phyloP scores from a whole-genome alignment of 2,113 vertebrate species.

The Stegastes partitus region DNA sequence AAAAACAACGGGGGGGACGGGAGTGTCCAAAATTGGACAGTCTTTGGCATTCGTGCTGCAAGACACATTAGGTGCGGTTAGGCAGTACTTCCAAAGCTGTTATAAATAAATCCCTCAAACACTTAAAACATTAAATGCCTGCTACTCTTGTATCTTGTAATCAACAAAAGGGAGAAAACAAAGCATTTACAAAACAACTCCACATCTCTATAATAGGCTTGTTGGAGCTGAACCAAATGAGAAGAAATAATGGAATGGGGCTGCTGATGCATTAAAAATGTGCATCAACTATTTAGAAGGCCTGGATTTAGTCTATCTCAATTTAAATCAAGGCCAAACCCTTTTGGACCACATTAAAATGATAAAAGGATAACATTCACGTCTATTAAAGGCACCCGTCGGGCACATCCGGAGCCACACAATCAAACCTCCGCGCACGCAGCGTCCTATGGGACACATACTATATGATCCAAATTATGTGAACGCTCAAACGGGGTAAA shows the following conservation, averaged over 20 bases:
- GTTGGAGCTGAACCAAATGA: conserved; percentile 66
- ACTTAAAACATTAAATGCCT: conserved; percentile 37
- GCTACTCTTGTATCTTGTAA: conserved; percentile 19
- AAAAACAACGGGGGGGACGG: background rate
- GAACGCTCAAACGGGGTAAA: background rate
- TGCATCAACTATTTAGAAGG: conserved; percentile 66
- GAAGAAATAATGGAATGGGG: conserved; percentile 56
- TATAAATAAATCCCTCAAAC: conserved; percentile 31
- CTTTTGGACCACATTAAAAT: conserved; percentile 52
- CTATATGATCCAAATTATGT: background rate
- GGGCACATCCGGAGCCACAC: conserved; percentile 16
- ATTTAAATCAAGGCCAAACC: conserved; percentile 39
- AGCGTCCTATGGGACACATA: background rate
- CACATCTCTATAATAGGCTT: conserved; percentile 32
- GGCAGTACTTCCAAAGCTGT: conserved; percentile 14
- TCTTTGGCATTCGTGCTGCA: background rate
- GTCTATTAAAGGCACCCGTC: conserved; percentile 18
- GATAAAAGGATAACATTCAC: conserved; percentile 41
- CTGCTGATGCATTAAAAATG: conserved; percentile 68
- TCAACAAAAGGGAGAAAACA: conserved; percentile 48
- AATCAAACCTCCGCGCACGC: background rate
- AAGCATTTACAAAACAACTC: conserved; percentile 32
- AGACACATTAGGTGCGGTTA: conserved; percentile 10
- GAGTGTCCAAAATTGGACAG: background rate
- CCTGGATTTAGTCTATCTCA: conserved; percentile 43